phyloP scores from a whole-genome alignment of 2,888 invertebrate species.

The Clusia tigrina region DNA sequence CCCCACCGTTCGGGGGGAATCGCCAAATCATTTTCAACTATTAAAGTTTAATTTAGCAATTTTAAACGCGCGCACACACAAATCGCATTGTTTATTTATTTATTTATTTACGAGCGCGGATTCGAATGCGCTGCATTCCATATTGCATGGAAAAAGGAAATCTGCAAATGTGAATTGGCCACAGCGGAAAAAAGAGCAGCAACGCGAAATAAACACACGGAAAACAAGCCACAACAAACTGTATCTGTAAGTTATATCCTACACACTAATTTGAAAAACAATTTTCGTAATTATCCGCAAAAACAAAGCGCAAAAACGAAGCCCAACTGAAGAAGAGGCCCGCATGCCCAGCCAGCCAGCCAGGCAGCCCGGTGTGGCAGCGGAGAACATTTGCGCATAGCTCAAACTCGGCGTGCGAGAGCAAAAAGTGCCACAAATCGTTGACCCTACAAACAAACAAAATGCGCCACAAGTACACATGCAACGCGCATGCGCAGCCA shows the following conservation, averaged over 20 bases:
- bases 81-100: constrained; percentile 56
- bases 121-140: no score
- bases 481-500: neutral
- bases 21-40: constrained; percentile 24
- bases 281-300: constrained; percentile 63
- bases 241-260: constrained; percentile 55
- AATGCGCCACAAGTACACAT: constrained; percentile 11
- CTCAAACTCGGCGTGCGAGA: neutral
- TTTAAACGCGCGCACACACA: constrained; percentile 58
- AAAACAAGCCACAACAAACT: constrained; percentile 1
- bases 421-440: constrained; percentile 23
- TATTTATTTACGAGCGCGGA: neutral
- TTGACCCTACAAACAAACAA: constrained; percentile 26
- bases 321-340: neutral
- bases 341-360: neutral
- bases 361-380: neutral
- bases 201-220: neutral
- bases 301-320: constrained; percentile 32
- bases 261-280: constrained; percentile 64
- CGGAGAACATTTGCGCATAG: constrained; percentile 17
- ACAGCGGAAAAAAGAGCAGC: neutral
- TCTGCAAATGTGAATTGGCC: neutral
- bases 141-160: constrained; percentile 1
- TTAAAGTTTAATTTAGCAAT: constrained; percentile 57
- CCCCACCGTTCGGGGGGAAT: neutral